These are phyloP conservation scores for Dicaeum eximium DNA, from an alignment of 2,113 vertebrate genomes.

Conservation along the genomic window DNA sequence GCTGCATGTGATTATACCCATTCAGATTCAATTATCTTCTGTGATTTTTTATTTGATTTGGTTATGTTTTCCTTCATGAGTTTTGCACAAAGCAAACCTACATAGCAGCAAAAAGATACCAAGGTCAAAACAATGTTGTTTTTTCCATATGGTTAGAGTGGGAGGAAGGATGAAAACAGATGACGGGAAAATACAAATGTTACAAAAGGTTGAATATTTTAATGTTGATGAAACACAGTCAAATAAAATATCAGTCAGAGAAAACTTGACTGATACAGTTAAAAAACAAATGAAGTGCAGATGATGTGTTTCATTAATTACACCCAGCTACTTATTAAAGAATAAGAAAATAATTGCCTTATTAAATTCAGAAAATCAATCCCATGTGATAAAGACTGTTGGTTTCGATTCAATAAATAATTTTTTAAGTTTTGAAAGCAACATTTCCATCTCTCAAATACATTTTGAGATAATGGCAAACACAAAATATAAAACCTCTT, in stretches of 20 bases:
- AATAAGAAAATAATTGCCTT: background rate
- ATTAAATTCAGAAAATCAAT: background rate
- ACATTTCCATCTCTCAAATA: background rate
- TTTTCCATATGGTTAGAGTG: background rate
- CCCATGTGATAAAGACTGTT: background rate
- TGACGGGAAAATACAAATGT: background rate
- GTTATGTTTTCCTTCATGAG: background rate
- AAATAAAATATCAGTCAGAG: no score
- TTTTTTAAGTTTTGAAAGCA: background rate
- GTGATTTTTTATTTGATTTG: background rate
- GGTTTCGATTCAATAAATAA: background rate
- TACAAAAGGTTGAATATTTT: background rate
- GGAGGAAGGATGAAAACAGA: background rate
- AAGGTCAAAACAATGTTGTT: background rate
- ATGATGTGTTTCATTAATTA: background rate
- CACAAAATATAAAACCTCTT: background rate
- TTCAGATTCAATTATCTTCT: background rate
- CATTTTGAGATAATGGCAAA: background rate
- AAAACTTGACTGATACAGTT: background rate
- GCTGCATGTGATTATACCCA: background rate
- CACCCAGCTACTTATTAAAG: background rate
- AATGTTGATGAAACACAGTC: background rate
- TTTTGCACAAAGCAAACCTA: background rate
- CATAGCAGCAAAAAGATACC: background rate
- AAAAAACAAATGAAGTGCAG: background rate